These are phyloP conservation scores for Nesidiocoris tenuis DNA, from an alignment of 2,888 invertebrate genomes.

Conservation along the genomic window DNA sequence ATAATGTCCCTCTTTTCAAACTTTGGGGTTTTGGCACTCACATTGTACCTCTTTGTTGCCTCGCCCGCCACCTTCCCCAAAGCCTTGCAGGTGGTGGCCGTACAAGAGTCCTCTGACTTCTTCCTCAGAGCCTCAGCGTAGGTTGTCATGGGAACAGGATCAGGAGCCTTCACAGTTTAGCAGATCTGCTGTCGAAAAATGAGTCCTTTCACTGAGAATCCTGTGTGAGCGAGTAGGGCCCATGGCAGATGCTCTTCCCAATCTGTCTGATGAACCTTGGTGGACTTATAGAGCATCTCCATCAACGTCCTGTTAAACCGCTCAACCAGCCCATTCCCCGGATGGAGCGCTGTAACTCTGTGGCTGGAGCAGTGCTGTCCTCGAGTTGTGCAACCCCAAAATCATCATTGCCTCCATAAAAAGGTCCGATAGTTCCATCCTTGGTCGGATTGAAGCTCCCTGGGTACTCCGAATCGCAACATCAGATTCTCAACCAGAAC, in stretches of 20 bases:
- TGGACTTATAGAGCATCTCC: constrained; percentile 45
- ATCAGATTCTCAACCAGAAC: constrained; percentile 50
- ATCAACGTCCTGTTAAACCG: constrained; percentile 47
- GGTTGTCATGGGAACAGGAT: background rate
- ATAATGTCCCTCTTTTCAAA: background rate
- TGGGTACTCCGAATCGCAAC: constrained; percentile 48
- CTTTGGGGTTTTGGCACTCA: background rate
- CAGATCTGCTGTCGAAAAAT: background rate
- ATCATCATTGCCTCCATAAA: constrained; percentile 48
- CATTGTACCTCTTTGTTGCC: background rate
- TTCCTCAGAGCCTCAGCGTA: background rate
- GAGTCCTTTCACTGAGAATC: constrained; percentile 13
- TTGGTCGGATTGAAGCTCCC: constrained; percentile 51
- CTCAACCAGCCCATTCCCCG: constrained; percentile 50
- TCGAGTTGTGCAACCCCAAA: constrained; percentile 33
- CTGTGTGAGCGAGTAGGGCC: constrained; percentile 43
- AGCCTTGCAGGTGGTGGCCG: background rate
- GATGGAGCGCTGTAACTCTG: too few species aligned
- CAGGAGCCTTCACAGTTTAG: background rate
- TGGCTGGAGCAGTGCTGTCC: constrained; percentile 45
- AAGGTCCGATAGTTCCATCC: constrained; percentile 51
- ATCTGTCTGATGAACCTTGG: constrained; percentile 48
- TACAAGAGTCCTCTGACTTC: background rate
- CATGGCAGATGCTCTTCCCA: constrained; percentile 48
- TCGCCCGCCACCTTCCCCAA: background rate